phyloP scores from a whole-genome alignment of 1,140 invertebrate genomes.

The Pararge aegeria region DNA sequence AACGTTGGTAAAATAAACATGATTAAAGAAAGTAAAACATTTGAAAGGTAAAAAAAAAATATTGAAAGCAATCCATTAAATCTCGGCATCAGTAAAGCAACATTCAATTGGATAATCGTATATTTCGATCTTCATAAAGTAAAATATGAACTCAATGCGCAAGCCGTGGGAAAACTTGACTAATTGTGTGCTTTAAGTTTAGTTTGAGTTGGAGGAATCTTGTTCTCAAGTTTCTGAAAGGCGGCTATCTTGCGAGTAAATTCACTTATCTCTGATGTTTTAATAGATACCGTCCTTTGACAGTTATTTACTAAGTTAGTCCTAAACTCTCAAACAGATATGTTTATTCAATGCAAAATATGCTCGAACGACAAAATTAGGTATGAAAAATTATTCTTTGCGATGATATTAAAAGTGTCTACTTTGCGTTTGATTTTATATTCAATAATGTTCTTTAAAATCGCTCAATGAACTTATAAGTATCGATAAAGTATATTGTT shows the following conservation, averaged over 20 bases:
- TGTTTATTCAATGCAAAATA: neutral
- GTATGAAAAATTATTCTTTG: no score
- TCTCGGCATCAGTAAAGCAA: neutral
- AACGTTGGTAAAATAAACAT: no score
- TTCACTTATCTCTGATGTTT: slow-evolving; percentile 8
- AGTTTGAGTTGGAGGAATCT: slow-evolving; percentile 5
- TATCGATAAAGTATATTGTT: no score
- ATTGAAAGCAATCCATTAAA: no score
- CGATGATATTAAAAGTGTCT: no score
- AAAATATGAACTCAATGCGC: neutral
- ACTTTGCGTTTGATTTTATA: no score
- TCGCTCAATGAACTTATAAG: no score
- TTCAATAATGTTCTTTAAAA: no score
- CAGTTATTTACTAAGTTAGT: neutral
- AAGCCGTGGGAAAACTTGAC: slow-evolving; percentile 6
- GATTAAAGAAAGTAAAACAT: no score
- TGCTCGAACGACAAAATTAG: no score
- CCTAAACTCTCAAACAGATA: neutral
- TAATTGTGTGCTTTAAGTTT: slow-evolving; percentile 9
- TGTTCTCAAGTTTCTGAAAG: slow-evolving; percentile 3
- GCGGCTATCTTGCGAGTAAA: slow-evolving; percentile 2
- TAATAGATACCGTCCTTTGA: slow-evolving; percentile 7
- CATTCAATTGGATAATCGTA: neutral
- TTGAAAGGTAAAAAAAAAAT: no score
- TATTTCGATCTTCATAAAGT: neutral